Evolutionary conservation across 2,797 vertebrate species (phyloP).

Genomic region (Xerus rutilus): DNA sequence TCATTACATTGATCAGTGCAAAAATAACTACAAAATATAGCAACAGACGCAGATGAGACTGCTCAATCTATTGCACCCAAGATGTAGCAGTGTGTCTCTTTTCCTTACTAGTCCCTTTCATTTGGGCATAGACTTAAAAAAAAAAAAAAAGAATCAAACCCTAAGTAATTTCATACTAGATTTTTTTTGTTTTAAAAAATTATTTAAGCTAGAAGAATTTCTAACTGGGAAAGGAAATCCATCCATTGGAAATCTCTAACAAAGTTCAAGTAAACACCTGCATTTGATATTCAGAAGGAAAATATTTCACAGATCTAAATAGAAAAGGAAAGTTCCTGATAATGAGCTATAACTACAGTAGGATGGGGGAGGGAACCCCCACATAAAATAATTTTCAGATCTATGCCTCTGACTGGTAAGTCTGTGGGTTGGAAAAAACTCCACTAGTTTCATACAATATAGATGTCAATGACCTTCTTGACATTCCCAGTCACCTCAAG

Average conservation of each 20-base stretch:
- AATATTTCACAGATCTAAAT: not conserved
- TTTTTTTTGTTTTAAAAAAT: slow-evolving; percentile 69
- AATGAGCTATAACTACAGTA: not conserved
- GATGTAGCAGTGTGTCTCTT: not conserved
- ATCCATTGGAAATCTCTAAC: slow-evolving; percentile 82
- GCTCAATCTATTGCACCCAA: not conserved
- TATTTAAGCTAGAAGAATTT: slow-evolving; percentile 75
- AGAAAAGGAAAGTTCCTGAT: not conserved
- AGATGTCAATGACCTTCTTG: not conserved
- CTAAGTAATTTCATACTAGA: slow-evolving; percentile 75
- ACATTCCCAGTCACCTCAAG: not conserved
- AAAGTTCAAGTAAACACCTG: slow-evolving; percentile 77
- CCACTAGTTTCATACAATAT: not conserved
- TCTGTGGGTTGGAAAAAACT: not conserved
- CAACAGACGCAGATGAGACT: not conserved
- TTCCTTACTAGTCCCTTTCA: not conserved
- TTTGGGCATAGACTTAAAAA: slow-evolving; percentile 59
- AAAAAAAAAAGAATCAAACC: slow-evolving; percentile 67
- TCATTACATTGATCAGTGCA: not conserved
- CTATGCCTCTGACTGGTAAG: not conserved
- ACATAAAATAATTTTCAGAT: not conserved
- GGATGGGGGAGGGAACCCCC: not conserved
- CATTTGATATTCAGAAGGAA: slow-evolving; percentile 24
- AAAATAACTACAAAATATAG: slow-evolving; percentile 14
- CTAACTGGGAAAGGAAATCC: slow-evolving; percentile 79